Percentiles rank a stretch among this genome's conserved stretches.
These are phyloP conservation scores for Olivierus martensii DNA, from an alignment of 1,140 invertebrate species.

Conservation along the genomic window DNA sequence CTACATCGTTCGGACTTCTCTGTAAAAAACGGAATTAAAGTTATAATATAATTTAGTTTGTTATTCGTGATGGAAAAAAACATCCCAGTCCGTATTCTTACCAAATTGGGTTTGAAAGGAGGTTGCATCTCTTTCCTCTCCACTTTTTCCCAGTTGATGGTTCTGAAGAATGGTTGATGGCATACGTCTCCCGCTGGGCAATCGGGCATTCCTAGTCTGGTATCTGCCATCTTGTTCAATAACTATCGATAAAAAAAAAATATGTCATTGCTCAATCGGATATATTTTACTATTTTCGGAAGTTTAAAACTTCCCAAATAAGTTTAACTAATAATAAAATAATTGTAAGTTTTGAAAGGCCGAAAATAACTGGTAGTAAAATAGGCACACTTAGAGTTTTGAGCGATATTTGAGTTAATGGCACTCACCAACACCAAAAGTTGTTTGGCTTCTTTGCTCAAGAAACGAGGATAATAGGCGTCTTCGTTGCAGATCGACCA, in stretches of 20 bases:
- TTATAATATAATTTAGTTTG: too few species aligned
- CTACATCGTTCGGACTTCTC: constrained; percentile 84
- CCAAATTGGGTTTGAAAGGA: constrained; percentile 88
- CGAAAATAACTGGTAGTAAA: too few species aligned
- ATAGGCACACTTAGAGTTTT: too few species aligned
- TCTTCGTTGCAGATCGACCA: constrained; percentile 97
- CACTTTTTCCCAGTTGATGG: constrained; percentile 73
- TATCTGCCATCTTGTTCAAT: constrained; percentile 83
- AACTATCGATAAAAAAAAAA: constrained; percentile 49
- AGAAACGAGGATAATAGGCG: constrained; percentile 84
- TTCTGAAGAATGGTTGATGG: constrained; percentile 80
- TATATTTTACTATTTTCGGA: too few species aligned
- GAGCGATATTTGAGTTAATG: too few species aligned
- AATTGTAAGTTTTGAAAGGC: too few species aligned
- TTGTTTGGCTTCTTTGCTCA: constrained; percentile 69
- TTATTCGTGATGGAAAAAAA: too few species aligned
- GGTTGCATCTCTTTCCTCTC: constrained; percentile 75
- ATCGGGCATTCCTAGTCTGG: constrained; percentile 67
- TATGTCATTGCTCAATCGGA: too few species aligned
- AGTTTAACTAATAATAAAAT: too few species aligned
- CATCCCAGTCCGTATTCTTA: constrained; percentile 35
- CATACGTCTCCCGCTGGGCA: constrained; percentile 73
- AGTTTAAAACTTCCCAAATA: too few species aligned
- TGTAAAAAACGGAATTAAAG: constrained; percentile 31
- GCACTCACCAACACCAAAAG: constrained; percentile 45